Evolutionary conservation across 2,113 vertebrate species (phyloP).

Genomic region (Fukomys damarensis): DNA sequence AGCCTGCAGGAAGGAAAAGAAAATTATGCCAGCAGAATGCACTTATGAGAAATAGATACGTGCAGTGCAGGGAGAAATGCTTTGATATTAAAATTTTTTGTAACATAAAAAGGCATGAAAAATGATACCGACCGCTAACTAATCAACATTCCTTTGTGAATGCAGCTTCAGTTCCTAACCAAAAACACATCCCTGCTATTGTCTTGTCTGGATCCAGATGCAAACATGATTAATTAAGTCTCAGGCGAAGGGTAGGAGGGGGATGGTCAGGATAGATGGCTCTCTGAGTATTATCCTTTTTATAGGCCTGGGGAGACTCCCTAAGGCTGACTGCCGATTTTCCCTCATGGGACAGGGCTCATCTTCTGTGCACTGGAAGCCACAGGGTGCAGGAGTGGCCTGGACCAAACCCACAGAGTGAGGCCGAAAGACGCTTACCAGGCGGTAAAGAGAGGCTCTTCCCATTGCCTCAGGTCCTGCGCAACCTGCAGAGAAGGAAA

Average conservation of each 20-base stretch:
- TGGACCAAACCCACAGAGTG: not conserved
- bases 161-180: constrained; percentile 94
- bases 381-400: not conserved
- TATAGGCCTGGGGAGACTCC: not conserved
- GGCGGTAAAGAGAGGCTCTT: not conserved
- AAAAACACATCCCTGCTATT: constrained; percentile 92
- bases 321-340: not conserved
- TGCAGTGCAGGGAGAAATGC: constrained; percentile 87
- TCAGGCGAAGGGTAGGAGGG: constrained; percentile 71
- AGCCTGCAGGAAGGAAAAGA: constrained; percentile 82
- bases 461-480: not conserved
- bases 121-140: constrained; percentile 94
- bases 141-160: constrained; percentile 91
- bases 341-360: not conserved
- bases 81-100: constrained; percentile 95
- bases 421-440: not conserved
- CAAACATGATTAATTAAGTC: constrained; percentile 90
- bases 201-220: constrained; percentile 89
- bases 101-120: constrained; percentile 95
- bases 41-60: constrained; percentile 90
- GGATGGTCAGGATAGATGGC: constrained; percentile 51
- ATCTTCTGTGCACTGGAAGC: not conserved
- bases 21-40: constrained; percentile 86
- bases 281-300: constrained; percentile 38
- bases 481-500: not conserved